These are phyloP conservation scores for Drosophila kikkawai DNA, from an alignment of 1,140 invertebrate species.

Conservation along the genomic window DNA sequence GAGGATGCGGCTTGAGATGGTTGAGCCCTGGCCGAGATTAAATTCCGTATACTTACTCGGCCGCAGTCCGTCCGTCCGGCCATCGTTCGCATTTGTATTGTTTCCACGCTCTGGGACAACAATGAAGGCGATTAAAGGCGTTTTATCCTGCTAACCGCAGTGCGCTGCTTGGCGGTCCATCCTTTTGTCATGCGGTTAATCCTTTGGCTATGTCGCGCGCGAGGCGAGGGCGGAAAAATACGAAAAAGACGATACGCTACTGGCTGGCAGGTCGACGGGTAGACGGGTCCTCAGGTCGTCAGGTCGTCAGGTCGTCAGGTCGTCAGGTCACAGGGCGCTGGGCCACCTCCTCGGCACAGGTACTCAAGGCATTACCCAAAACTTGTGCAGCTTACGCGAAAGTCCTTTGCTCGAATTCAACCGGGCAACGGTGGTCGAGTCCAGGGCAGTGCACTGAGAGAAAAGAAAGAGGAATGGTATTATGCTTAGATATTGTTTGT, in stretches of 20 bases:
- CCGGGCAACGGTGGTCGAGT: neutral
- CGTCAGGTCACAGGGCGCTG: neutral
- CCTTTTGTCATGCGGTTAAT: constrained; percentile 77
- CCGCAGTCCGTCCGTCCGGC: neutral
- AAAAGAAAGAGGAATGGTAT: neutral
- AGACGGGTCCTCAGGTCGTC: neutral
- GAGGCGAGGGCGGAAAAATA: constrained; percentile 35
- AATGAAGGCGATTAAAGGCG: constrained; percentile 63
- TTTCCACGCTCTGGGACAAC: constrained; percentile 48
- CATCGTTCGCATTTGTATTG: constrained; percentile 41
- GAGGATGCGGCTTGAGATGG: constrained; percentile 15
- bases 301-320: neutral
- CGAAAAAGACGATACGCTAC: constrained; percentile 16
- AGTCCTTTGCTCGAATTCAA: constrained; percentile 17
- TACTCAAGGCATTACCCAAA: constrained; percentile 67
- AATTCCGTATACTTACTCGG: constrained; percentile 26
- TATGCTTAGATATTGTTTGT: neutral
- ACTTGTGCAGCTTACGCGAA: constrained; percentile 77
- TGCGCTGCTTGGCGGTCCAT: constrained; percentile 37
- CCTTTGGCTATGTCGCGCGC: constrained; percentile 79
- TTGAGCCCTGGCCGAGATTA: constrained; percentile 54
- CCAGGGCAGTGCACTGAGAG: constrained; percentile 12
- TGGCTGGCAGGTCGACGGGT: neutral
- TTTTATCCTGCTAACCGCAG: constrained; percentile 64
- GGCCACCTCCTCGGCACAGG: constrained; percentile 26